phyloP scores from a whole-genome alignment of 2,888 invertebrate genomes.

The Eudasyphora cyanicolor region DNA sequence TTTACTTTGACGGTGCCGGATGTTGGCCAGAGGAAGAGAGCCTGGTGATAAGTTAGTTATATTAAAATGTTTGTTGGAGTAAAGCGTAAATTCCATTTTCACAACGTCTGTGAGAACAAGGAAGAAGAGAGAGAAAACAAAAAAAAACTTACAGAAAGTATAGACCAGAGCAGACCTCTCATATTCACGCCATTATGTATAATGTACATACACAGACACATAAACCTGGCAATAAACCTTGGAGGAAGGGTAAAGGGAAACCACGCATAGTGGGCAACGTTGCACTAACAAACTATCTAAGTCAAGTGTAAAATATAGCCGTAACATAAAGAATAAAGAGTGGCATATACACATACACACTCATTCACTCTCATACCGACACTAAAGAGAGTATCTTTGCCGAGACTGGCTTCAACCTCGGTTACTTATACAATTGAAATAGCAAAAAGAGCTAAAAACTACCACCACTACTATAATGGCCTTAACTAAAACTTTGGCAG shows the following conservation, averaged over 20 bases:
- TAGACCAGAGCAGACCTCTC: neutral
- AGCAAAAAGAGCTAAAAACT: neutral
- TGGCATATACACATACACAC: neutral
- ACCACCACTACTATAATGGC: neutral
- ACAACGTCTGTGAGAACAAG: neutral
- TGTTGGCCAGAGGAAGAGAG: neutral
- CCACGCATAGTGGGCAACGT: neutral
- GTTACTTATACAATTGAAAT: neutral
- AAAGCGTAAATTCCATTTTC: neutral
- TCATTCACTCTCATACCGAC: neutral
- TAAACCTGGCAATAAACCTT: no score
- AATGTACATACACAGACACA: neutral
- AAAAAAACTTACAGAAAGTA: neutral
- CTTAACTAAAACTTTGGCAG: no score
- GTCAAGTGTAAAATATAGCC: slow-evolving; percentile 19
- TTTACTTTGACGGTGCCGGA: neutral
- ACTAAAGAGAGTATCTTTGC: neutral
- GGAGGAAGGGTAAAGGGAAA: neutral
- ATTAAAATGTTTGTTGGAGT: neutral
- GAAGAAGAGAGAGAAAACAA: neutral
- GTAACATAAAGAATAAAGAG: neutral
- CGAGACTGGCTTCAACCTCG: neutral
- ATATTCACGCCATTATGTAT: neutral
- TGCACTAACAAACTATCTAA: neutral
- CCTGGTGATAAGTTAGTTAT: neutral